A percentile compares a stretch with the other conserved stretches of the same genome.
These are phyloP conservation scores for Sarcophilus harrisii DNA, from an alignment of 2,797 vertebrate genomes.

Conservation along the genomic window DNA sequence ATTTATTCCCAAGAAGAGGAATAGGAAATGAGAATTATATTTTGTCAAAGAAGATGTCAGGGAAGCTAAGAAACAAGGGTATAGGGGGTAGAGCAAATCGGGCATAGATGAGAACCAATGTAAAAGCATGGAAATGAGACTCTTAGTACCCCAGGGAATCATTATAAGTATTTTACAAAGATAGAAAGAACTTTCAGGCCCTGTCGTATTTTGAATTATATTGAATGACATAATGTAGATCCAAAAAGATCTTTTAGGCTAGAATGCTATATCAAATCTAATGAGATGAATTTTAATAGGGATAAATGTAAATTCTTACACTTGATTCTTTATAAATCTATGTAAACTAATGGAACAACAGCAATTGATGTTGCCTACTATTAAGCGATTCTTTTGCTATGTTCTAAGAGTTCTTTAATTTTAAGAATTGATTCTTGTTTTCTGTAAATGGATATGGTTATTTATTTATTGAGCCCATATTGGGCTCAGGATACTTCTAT, in stretches of 20 bases:
- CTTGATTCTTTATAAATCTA: not conserved
- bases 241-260: too few relatives aligned
- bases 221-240: not conserved
- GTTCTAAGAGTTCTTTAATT: not conserved
- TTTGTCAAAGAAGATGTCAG: not conserved
- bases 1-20: not conserved
- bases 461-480: not conserved
- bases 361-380: not conserved
- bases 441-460: not conserved
- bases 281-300: too few relatives aligned
- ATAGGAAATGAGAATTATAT: not conserved
- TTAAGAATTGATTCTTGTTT: not conserved
- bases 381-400: slow-evolving; percentile 39
- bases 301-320: too few relatives aligned
- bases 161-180: not conserved
- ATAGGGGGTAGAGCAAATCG: too few relatives aligned
- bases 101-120: not conserved
- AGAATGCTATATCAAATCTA: too few relatives aligned
- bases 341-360: slow-evolving; percentile 15
- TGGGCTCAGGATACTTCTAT: not conserved
- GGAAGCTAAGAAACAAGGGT: not conserved
- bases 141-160: not conserved
- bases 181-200: not conserved
- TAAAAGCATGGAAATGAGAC: not conserved
- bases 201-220: not conserved